Conservation (phyloP, 2,113 vertebrate genomes). For the Dermatemys mawii region DNA sequence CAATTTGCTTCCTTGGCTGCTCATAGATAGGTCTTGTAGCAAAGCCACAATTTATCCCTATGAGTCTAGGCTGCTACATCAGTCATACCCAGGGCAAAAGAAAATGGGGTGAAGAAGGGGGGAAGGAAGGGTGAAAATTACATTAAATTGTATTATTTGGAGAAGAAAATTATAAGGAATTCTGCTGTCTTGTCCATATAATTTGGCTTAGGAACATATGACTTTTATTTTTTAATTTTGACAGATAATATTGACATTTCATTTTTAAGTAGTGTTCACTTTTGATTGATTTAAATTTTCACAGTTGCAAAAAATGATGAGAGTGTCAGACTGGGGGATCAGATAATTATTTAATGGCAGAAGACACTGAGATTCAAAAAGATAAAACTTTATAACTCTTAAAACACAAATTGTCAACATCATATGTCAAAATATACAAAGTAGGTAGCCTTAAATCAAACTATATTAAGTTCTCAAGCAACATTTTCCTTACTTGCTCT, state of each 20-base stretch:
- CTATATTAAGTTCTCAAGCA: neutral
- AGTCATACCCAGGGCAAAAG: too few relatives aligned
- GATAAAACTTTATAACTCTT: neutral
- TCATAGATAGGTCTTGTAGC: too few relatives aligned
- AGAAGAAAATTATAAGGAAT: neutral
- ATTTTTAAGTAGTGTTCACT: neutral
- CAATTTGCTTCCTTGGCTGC: too few relatives aligned
- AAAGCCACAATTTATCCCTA: too few relatives aligned
- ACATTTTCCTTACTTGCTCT: neutral
- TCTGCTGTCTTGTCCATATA: neutral
- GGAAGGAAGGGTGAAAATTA: neutral
- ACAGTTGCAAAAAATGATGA: neutral
- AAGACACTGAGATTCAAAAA: neutral
- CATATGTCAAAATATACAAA: neutral
- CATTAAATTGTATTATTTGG: neutral
- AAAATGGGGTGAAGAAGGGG: neutral
- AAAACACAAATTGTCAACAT: neutral
- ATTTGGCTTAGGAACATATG: neutral
- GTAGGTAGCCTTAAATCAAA: neutral
- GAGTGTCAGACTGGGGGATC: neutral
- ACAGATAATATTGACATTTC: neutral
- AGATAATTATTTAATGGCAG: neutral
- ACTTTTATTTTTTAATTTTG: neutral
- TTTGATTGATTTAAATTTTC: neutral
- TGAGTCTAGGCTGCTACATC: too few relatives aligned